Evolutionary conservation across 2,797 vertebrate species (phyloP).

Genomic region (Allobates femoralis): DNA sequence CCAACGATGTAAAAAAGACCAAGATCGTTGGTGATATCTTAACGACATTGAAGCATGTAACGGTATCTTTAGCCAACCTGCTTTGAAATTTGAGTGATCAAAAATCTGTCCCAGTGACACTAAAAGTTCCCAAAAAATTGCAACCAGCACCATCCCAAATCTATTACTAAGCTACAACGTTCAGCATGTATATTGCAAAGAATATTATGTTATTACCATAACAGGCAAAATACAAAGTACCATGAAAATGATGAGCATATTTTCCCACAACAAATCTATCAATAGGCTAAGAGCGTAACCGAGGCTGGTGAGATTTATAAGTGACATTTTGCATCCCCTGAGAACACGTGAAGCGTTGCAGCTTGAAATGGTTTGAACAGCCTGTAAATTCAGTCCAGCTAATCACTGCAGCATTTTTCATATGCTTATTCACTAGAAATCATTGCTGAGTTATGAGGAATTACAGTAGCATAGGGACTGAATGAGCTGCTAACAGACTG

Average conservation of each 20-base stretch:
- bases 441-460: constrained; percentile 32
- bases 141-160: no score
- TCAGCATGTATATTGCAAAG: not conserved
- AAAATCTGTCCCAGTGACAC: no score
- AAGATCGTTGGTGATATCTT: no score
- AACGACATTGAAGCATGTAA: no score
- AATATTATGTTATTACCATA: not conserved
- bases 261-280: constrained; percentile 19
- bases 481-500: constrained; percentile 31
- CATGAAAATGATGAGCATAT: not conserved
- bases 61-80: no score
- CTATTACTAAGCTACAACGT: not conserved
- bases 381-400: constrained; percentile 26
- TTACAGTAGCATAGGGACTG: constrained; percentile 20
- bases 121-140: no score
- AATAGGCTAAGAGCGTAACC: constrained; percentile 7
- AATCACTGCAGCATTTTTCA: constrained; percentile 38
- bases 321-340: not conserved
- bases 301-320: constrained; percentile 31
- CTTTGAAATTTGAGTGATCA: no score
- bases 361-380: constrained; percentile 37
- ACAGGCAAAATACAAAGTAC: not conserved
- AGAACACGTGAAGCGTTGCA: constrained; percentile 1
- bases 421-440: constrained; percentile 38
- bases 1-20: no score